Evolutionary conservation across 2,113 vertebrate genomes (phyloP).

Genomic region (Tiliqua scincoides): DNA sequence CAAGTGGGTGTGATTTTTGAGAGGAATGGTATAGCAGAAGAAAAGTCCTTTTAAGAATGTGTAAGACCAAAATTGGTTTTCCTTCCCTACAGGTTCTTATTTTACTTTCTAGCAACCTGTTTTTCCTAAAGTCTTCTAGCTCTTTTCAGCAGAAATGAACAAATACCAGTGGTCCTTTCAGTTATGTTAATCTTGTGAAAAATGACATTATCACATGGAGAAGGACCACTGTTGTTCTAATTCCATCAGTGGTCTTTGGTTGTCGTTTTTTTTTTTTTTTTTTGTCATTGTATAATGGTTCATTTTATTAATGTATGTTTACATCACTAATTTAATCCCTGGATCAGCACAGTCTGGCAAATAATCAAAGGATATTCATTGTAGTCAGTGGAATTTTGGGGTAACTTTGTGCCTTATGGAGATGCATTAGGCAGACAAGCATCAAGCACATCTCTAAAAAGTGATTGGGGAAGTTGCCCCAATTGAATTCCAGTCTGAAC

Average conservation of each 20-base stretch:
- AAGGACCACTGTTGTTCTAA: neutral
- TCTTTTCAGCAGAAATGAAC: neutral
- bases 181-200: neutral
- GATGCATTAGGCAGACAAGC: too few relatives aligned
- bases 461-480: too few relatives aligned
- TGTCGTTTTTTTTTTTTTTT: too few relatives aligned
- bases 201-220: neutral
- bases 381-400: too few relatives aligned
- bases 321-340: neutral
- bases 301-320: neutral
- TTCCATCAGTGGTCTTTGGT: neutral
- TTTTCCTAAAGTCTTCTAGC: neutral
- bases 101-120: neutral
- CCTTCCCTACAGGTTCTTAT: neutral
- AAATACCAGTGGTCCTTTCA: neutral
- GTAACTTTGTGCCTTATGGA: too few relatives aligned
- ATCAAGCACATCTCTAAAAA: too few relatives aligned
- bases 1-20: slow-evolving; percentile 3
- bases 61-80: neutral
- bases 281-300: neutral
- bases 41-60: neutral
- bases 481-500: too few relatives aligned
- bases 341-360: neutral
- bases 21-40: neutral
- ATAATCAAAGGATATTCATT: too few relatives aligned